phyloP scores from a whole-genome alignment of 2,797 vertebrate species.

The Botia kubotai region DNA sequence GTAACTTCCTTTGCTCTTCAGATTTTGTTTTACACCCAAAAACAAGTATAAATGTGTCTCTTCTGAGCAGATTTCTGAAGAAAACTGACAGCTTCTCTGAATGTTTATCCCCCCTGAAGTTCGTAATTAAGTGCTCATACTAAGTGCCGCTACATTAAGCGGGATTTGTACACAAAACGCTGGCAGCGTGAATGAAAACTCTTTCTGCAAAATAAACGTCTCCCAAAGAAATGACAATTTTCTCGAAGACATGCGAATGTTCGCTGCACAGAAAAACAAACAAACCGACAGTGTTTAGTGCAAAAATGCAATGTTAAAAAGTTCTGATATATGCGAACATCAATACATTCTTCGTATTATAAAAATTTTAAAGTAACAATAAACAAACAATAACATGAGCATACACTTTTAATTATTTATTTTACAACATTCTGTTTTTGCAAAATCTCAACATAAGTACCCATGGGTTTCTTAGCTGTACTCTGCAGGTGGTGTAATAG shows the following conservation, averaged over 20 bases:
- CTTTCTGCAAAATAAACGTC: background rate
- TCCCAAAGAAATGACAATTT: background rate
- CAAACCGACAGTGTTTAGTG: background rate
- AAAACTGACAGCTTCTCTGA: background rate
- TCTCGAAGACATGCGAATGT: constrained; percentile 1
- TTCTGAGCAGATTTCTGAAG: constrained; percentile 11
- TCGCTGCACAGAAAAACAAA: background rate
- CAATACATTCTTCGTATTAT: background rate
- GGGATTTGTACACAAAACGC: background rate
- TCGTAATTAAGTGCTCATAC: constrained; percentile 40
- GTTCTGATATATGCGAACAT: background rate
- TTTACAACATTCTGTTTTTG: too few species aligned
- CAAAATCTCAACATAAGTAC: background rate
- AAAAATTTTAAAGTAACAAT: background rate
- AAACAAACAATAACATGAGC: background rate
- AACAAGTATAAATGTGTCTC: constrained; percentile 9
- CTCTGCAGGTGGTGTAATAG: constrained; percentile 28
- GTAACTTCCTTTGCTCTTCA: constrained; percentile 7
- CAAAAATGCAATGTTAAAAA: background rate
- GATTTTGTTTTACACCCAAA: constrained; percentile 18
- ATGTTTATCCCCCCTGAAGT: constrained; percentile 5
- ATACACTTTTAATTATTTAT: background rate
- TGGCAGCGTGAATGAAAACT: constrained; percentile 19
- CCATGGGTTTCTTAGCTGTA: background rate
- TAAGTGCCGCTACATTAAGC: constrained; percentile 14